Base-by-base conservation (phyloP, 2,888 invertebrate genomes). In the Drosophila meridionalis region DNA sequence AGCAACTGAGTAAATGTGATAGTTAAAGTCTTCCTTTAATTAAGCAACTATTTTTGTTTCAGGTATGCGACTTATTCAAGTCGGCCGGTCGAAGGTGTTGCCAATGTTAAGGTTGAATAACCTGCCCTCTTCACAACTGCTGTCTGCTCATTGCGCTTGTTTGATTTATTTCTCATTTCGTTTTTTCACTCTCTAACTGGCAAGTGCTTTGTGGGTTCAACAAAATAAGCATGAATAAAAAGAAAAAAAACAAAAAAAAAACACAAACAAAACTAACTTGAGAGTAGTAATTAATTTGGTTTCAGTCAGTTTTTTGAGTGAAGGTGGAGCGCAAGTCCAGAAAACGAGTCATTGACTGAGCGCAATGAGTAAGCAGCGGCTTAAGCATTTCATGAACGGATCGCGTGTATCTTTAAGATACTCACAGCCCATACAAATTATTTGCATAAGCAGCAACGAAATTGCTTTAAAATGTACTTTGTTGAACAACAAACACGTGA, bases 81-180 rank as follows among this genome's bases (percentile, higher is more conserved):
- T 52, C 65, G 59, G 59, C 34, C 36, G 32, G 43, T 4, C 62
- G 56, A 32, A 64, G 61, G 67, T 75, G 28, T 68, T 68, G 30
- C 43, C 78, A 77, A 58, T 82, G 73, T 64, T 78, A 57, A 66
- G 76, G 84, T 86, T 84, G 84, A 84, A 87, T 58, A 76, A 84
- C 74, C 83, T 77, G 76, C 40, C 67, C 69, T 61, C 55, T 64
- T 68, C 45, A 43, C 55, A 63, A 38, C 34, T 45, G 45, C 14
- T 36, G 36, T 32, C 40, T 40, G 56, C 52, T 36, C 20, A 11
- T 7, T 36, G 53, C 56, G 65, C 45, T 59, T 40, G 50, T 73
- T 78, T 68, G 71, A 53, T 50, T 67, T 61, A 64, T 61, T 71
- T 67, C 43, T 42, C 64, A 56, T 66, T 64, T 58, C 28, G 34